Evolutionary conservation across 2,797 vertebrate genomes (phyloP), one percentile per base, ranked within the genome.

Genomic region (Trachops cirrhosus): DNA sequence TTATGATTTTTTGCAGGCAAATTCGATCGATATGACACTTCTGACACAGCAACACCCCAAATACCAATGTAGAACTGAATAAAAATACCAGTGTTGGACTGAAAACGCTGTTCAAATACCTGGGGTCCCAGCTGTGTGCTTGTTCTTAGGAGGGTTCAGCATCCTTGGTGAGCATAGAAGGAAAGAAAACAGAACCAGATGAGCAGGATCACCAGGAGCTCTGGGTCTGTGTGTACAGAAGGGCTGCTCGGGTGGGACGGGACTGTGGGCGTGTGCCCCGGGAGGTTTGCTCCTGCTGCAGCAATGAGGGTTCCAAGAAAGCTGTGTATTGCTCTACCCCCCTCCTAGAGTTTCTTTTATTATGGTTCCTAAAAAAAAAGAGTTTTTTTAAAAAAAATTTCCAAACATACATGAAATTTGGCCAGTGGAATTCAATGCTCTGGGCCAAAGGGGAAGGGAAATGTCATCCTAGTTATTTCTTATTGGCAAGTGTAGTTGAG

Each of bases 1-100:
- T 96, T 87, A 52, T 50, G 41, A 16, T n/a, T 83, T 18, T 77
- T 97, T 82, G 26, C 5, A 34, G 54, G 85, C 92, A 86, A 94
- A 82, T 78, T 74, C 41, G 57, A 44, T n/a, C 16, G 54, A 19
- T 34, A 19, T 39, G 24, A 79, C 46, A 59, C 3, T 59, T 89
- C 34, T n/a, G 52, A 37, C n/a, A 74, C 7, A 67, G 32, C 19
- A 21, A 52, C 64, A 46, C 22, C 22, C 18, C 67, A 41, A 79
- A 67, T 54, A 77, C 9, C 19, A 68, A 2, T 10, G 75, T 44
- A 92, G 41, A 46, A 75, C 22, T 44, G 64, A 48, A 62, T 67
- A 34, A 67, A 67, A 78, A 59, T 52, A 80, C 11, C 19, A 78
- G 1, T 14, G 71, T 48, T 95, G 48, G 41, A 80, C 24, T 44